phyloP scores from a whole-genome alignment of 1,140 invertebrate species.

The Reticulitermes speratus region DNA sequence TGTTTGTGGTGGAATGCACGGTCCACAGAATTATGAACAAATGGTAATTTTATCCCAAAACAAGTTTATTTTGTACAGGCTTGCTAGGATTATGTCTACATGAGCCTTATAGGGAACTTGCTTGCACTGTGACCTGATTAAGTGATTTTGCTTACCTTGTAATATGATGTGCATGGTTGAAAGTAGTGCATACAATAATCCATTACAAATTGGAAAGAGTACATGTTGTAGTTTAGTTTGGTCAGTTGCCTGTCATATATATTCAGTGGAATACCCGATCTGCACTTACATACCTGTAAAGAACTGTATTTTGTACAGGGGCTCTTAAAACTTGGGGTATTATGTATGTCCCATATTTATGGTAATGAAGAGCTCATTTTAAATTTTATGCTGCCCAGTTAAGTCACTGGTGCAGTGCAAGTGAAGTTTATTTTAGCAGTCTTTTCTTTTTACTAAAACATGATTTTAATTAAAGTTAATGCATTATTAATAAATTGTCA shows the following conservation, averaged over 20 bases:
- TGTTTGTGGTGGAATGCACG: not conserved
- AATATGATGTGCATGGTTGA: not conserved
- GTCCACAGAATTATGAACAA: not conserved
- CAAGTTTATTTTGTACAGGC: not conserved
- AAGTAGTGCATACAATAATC: not conserved
- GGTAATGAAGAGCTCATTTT: not conserved
- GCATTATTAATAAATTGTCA: slow-evolving; percentile 3
- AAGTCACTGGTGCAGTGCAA: not conserved
- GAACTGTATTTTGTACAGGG: not conserved
- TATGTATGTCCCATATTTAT: not conserved
- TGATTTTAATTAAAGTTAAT: slow-evolving; percentile 11
- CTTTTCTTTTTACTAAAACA: slow-evolving; percentile 2
- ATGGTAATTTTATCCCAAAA: not conserved
- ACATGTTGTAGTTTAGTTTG: not conserved
- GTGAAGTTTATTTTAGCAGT: not conserved
- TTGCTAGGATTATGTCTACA: not conserved
- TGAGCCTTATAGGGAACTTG: not conserved
- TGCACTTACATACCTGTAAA: not conserved
- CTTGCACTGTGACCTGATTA: not conserved
- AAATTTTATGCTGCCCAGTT: slow-evolving; percentile 15
- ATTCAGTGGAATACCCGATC: not conserved
- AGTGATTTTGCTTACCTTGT: not conserved
- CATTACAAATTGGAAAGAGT: not conserved
- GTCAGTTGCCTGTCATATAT: not conserved
- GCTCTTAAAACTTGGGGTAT: not conserved